Base-by-base conservation (phyloP, 2,113 vertebrate genomes). In the Sturnira hondurensis region DNA sequence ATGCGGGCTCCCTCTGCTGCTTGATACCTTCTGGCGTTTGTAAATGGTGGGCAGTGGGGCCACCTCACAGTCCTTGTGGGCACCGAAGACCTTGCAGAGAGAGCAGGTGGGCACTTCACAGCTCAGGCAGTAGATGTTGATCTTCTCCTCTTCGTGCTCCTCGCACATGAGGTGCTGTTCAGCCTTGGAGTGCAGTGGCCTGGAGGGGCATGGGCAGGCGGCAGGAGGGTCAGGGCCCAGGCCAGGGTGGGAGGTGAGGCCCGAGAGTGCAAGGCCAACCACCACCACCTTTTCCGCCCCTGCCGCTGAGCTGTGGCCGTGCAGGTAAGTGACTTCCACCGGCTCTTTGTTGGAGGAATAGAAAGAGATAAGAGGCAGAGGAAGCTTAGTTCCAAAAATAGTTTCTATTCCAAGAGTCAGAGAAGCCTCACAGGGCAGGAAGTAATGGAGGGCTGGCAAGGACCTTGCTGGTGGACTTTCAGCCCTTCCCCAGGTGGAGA, bases 1-100 rank as follows among this genome's bases (percentile, higher is more conserved):
- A 17, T 0, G 17, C 63, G 41, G 74, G 41, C 2, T 76, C 70
- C 92, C n/a, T 56, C 33, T 26, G 24, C 70, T n/a, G 33, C 26
- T 17, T 14, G 54, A 28, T 98, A 99, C 99, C 99, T 99, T 99
- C 97, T 99, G 99, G 9, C 98, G 98, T 61, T 98, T 98, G 96
- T 99, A 99, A 96, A 99, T 97, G 36, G 97, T 98, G 45, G 98
- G 97, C 90, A 99, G 98, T 0, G 99, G 99, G 0, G 99, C 99
- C 36, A 99, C 99, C 41, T 99, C 99, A 0, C 99, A 99, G 98
- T 99, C 99, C 95, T 99, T 99, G 98, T 99, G 99, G 2, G 98
- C 98, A 0, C 99, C 99, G 0, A 99, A 99, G 97, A 99, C 99
- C 95, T 99, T 99, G 98, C 99, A 99, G 98, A 99, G 99, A 80